phyloP scores from a whole-genome alignment of 1,140 invertebrate genomes.

The Lordiphosa mommai region DNA sequence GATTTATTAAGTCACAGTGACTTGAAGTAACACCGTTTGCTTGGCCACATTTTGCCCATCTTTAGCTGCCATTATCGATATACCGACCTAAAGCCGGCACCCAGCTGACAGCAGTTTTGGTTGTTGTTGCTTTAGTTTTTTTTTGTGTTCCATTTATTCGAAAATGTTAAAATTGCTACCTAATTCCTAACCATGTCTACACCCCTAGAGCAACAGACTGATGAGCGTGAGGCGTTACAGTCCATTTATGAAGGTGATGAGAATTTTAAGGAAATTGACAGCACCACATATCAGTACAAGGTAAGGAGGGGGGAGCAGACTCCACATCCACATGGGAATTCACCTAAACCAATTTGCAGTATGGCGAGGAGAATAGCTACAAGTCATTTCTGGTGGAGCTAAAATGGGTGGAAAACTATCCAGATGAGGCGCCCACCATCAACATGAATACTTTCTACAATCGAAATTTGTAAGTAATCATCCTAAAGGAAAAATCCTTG shows the following conservation, averaged over 20 bases:
- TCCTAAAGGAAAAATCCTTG: neutral
- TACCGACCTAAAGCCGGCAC: constrained; percentile 10
- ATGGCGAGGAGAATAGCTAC: constrained; percentile 88
- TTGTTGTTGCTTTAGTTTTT: constrained; percentile 43
- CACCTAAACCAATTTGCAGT: constrained; percentile 81
- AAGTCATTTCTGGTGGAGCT: constrained; percentile 94
- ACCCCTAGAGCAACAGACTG: constrained; percentile 86
- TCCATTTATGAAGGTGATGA: constrained; percentile 97
- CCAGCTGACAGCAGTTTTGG: constrained; percentile 46
- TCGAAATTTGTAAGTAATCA: constrained; percentile 90
- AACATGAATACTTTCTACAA: constrained; percentile 97
- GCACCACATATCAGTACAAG: constrained; percentile 93
- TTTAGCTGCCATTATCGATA: too few relatives aligned
- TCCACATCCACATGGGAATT: constrained; percentile 16
- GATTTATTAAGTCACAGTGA: too few relatives aligned
- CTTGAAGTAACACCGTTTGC: too few relatives aligned
- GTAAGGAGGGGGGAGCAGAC: constrained; percentile 80
- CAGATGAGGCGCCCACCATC: constrained; percentile 88
- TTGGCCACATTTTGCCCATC: too few relatives aligned
- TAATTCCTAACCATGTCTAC: constrained; percentile 80
- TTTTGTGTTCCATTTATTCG: constrained; percentile 4
- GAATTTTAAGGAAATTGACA: constrained; percentile 89
- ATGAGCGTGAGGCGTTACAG: constrained; percentile 93
- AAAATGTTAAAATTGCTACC: constrained; percentile 5
- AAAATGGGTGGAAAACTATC: constrained; percentile 91